These are phyloP conservation scores for Zygothrica quintamaculata DNA, from an alignment of 2,888 invertebrate species.

Conservation along the genomic window DNA sequence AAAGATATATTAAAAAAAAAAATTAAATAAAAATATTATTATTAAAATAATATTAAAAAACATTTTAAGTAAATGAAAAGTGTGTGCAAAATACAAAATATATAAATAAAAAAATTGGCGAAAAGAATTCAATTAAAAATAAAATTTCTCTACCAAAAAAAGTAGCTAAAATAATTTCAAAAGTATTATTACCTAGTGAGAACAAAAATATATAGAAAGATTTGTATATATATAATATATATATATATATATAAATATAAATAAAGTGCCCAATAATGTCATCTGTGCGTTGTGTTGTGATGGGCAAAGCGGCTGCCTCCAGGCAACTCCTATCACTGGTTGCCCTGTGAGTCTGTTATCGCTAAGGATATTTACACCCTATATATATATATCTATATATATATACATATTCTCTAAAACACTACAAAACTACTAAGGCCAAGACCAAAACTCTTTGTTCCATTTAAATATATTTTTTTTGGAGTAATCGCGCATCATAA, in stretches of 20 bases:
- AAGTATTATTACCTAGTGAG: conserved; percentile 27
- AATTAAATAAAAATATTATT: conserved; percentile 4
- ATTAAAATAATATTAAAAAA: conserved; percentile 22
- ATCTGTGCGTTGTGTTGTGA: conserved; percentile 60
- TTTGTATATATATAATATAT: background rate
- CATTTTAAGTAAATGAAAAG: conserved; percentile 32
- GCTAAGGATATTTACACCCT: conserved; percentile 41
- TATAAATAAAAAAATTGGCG: conserved; percentile 36
- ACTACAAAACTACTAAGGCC: conserved; percentile 34
- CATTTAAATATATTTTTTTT: conserved; percentile 39
- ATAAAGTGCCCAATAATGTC: conserved; percentile 55
- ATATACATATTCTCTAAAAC: conserved; percentile 22
- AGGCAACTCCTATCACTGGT: conserved; percentile 50
- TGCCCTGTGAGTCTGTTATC: conserved; percentile 53
- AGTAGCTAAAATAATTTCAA: conserved; percentile 19
- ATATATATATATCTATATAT: too few species aligned
- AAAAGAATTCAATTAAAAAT: conserved; percentile 13
- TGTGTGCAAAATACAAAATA: conserved; percentile 32
- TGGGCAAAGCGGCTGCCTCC: conserved; percentile 57
- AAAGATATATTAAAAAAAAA: conserved; percentile 21
- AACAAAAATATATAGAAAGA: conserved; percentile 20
- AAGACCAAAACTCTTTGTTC: conserved; percentile 28
- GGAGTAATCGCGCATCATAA: conserved; percentile 58
- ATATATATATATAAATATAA: background rate
- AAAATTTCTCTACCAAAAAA: conserved; percentile 17